phyloP scores from a whole-genome alignment of 2,888 invertebrate species.

The Drosophila emarginata region DNA sequence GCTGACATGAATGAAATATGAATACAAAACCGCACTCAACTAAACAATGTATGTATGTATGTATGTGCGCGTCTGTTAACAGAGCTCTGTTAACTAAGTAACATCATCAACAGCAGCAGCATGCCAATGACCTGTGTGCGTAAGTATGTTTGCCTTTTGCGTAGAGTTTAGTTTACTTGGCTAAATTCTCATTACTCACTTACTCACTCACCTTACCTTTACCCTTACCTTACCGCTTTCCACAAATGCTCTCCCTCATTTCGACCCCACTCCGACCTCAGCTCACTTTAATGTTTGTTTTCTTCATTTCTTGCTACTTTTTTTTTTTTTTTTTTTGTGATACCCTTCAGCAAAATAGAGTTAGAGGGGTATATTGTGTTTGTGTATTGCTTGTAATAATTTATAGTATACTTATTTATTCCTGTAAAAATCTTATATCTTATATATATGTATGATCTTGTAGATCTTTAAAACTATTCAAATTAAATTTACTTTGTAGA shows the following conservation, averaged over 20 bases:
- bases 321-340: not conserved
- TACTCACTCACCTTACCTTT: constrained; percentile 19
- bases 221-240: constrained; percentile 7
- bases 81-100: constrained; percentile 48
- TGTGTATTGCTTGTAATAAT: too few species aligned
- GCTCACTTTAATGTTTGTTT: constrained; percentile 69
- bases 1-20: constrained; percentile 64
- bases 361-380: too few species aligned
- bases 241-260: constrained; percentile 12
- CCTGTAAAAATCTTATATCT: too few species aligned
- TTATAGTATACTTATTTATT: too few species aligned
- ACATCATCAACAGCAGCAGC: constrained; percentile 38
- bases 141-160: constrained; percentile 42
- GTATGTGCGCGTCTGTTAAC: not conserved
- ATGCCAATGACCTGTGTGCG: constrained; percentile 69
- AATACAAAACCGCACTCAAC: constrained; percentile 38
- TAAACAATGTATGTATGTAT: not conserved
- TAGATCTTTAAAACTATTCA: too few species aligned
- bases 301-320: constrained; percentile 64
- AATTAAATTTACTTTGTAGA: too few species aligned
- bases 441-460: too few species aligned
- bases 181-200: constrained; percentile 69
- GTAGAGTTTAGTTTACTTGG: constrained; percentile 63
- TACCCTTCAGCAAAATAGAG: not conserved
- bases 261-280: constrained; percentile 17